These are phyloP conservation scores for Laticauda colubrina DNA, from an alignment of 2,113 vertebrate genomes.

Conservation along the genomic window DNA sequence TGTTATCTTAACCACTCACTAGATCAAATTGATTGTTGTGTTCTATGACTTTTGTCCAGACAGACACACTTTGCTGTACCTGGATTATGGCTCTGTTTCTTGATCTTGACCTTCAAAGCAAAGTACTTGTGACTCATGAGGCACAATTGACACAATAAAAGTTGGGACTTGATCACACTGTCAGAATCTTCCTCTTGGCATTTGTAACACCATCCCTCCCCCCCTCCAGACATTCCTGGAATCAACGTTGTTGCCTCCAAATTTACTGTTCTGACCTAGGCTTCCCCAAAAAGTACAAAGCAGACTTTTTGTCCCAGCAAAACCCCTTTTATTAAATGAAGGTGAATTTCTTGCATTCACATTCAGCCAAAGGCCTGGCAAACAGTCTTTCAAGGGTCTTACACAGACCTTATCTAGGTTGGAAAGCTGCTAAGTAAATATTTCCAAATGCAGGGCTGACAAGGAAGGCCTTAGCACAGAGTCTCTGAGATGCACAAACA, in stretches of 20 bases:
- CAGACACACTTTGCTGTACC: not conserved
- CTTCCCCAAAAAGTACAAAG: no score
- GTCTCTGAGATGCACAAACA: no score
- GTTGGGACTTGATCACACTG: not conserved
- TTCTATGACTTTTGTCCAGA: not conserved
- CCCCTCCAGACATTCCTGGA: not conserved
- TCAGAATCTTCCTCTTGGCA: not conserved
- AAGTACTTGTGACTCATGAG: not conserved
- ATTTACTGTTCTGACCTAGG: not conserved
- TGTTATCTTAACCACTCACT: not conserved
- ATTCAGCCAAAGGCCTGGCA: no score
- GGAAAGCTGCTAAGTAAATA: no score
- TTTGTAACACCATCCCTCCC: not conserved
- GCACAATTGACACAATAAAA: not conserved
- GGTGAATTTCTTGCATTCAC: no score
- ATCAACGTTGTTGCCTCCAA: not conserved
- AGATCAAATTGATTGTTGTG: not conserved
- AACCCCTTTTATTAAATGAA: no score
- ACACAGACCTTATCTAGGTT: no score
- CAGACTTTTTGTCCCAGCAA: no score
- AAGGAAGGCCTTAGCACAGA: no score
- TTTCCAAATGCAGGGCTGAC: no score
- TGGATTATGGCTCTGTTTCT: not conserved
- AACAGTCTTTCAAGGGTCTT: no score
- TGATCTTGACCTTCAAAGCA: not conserved